phyloP scores from a whole-genome alignment of 2,797 vertebrate genomes.

The Vespertilio murinus region DNA sequence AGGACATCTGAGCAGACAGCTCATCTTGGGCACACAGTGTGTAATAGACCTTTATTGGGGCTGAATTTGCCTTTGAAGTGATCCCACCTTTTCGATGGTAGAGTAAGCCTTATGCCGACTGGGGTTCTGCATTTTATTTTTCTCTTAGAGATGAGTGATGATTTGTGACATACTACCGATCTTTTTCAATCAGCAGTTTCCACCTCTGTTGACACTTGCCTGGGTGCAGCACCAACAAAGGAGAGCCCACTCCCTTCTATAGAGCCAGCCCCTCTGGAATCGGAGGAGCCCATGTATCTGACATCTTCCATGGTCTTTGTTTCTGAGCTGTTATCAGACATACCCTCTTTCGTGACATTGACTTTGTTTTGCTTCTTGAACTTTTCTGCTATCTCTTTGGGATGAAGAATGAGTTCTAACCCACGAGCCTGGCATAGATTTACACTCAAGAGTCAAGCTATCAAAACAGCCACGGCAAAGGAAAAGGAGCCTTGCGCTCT shows the following conservation, averaged over 20 bases:
- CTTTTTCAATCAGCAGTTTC: background rate
- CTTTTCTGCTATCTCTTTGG: background rate
- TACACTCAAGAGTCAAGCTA: accelerated
- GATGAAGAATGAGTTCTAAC: background rate
- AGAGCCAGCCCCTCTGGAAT: background rate
- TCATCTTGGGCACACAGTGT: background rate
- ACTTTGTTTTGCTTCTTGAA: background rate
- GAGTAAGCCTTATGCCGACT: background rate
- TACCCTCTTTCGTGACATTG: too few relatives aligned
- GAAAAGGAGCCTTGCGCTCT: background rate
- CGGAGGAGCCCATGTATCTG: background rate
- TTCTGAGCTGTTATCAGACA: background rate
- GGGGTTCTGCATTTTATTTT: background rate
- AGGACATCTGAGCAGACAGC: background rate
- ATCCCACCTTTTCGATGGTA: constrained; percentile 2
- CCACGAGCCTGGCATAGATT: accelerated
- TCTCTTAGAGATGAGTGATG: constrained; percentile 1
- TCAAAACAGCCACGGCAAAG: background rate
- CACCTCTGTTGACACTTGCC: background rate
- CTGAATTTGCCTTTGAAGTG: constrained; percentile 22
- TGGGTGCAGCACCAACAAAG: accelerated
- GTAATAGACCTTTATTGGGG: background rate
- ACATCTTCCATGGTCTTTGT: background rate
- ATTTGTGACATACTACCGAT: constrained; percentile 61
- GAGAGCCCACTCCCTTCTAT: background rate